These are phyloP conservation scores for Harmothoe impar DNA, from an alignment of 2,888 invertebrate species.

Conservation along the genomic window DNA sequence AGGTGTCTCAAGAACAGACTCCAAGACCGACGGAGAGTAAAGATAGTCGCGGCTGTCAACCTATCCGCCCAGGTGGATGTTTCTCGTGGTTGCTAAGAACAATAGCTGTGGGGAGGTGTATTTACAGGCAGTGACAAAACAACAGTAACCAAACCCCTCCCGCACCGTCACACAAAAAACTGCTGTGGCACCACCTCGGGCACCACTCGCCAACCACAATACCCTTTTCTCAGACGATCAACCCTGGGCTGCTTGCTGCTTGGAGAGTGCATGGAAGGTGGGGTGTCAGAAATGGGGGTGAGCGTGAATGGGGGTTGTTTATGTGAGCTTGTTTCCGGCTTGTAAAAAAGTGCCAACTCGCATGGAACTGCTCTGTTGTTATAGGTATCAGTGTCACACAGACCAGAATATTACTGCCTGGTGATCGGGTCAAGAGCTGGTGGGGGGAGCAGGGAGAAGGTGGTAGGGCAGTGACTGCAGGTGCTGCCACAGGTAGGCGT, in stretches of 20 bases:
- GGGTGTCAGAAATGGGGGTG: neutral
- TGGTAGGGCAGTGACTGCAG: neutral
- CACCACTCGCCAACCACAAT: neutral
- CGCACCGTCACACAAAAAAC: slow-evolving; percentile 41
- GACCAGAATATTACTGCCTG: slow-evolving; percentile 20
- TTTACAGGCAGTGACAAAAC: slow-evolving; percentile 55
- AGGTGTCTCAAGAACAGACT: neutral
- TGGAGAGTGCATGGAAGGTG: neutral
- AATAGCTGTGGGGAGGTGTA: slow-evolving; percentile 33
- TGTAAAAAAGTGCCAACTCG: slow-evolving; percentile 36
- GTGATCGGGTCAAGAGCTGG: slow-evolving; percentile 8
- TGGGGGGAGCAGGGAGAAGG: neutral
- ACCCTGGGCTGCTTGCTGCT: neutral
- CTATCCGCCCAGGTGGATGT: neutral
- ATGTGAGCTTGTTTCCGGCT: slow-evolving; percentile 8
- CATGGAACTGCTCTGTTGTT: slow-evolving; percentile 53
- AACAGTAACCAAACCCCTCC: slow-evolving; percentile 49
- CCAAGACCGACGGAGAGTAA: neutral
- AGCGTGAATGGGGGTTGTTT: neutral
- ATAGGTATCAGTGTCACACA: slow-evolving; percentile 41
- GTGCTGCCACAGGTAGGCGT: neutral
- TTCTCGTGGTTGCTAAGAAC: slow-evolving; percentile 30
- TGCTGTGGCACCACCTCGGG: neutral
- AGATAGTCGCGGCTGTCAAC: slow-evolving; percentile 2
- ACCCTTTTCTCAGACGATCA: neutral